These are phyloP conservation scores for Heliconius melpomene DNA, from an alignment of 1,140 invertebrate species.

Conservation along the genomic window DNA sequence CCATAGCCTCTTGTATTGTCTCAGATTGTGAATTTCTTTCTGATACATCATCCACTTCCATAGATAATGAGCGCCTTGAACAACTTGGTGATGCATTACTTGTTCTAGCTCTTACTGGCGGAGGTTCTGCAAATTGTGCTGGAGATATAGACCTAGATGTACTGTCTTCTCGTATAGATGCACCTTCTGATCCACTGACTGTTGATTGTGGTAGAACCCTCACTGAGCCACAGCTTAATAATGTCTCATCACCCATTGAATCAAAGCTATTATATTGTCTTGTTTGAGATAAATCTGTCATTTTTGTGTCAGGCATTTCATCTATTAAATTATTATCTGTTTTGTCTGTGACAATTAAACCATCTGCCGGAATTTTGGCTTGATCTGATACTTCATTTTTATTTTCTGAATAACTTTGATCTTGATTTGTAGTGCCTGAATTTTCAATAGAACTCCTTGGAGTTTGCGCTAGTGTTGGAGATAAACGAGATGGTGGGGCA, in stretches of 20 bases:
- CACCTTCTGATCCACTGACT: constrained; percentile 66
- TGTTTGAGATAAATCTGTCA: constrained; percentile 77
- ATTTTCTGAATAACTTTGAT: constrained; percentile 52
- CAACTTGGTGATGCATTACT: constrained; percentile 71
- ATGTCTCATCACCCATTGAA: constrained; percentile 74
- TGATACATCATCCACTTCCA: constrained; percentile 76
- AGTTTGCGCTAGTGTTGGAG: constrained; percentile 47
- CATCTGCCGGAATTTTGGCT: constrained; percentile 72
- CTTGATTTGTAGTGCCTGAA: constrained; percentile 60
- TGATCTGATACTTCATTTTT: constrained; percentile 60
- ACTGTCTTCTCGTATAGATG: constrained; percentile 67
- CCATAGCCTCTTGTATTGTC: constrained; percentile 71
- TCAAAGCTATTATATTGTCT: constrained; percentile 77
- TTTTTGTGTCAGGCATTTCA: constrained; percentile 79
- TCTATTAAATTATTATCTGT: constrained; percentile 76
- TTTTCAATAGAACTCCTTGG: constrained; percentile 64
- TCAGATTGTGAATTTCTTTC: constrained; percentile 74
- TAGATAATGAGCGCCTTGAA: constrained; percentile 70
- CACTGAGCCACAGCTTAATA: constrained; percentile 72
- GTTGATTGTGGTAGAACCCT: constrained; percentile 65
- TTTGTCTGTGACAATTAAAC: constrained; percentile 79
- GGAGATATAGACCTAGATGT: constrained; percentile 73
- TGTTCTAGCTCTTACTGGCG: constrained; percentile 63
- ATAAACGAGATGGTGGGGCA: constrained; percentile 49
- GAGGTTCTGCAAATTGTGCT: constrained; percentile 73